Evolutionary conservation across 2,797 vertebrate species (phyloP).

Genomic region (Chanos chanos): DNA sequence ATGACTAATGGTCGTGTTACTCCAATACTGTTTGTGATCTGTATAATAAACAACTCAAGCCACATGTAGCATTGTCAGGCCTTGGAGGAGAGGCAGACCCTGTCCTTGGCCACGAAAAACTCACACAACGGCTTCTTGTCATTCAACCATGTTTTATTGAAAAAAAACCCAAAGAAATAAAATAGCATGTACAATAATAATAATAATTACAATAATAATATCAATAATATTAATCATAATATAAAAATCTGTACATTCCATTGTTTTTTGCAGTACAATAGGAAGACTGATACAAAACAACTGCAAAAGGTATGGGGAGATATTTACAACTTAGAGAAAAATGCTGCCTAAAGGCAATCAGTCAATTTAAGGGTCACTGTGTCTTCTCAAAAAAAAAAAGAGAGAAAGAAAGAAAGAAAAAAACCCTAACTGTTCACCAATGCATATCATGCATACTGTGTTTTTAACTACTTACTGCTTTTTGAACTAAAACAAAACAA

Average conservation of each 20-base stretch:
- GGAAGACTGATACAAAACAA: constrained; percentile 93
- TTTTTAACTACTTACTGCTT: constrained; percentile 18
- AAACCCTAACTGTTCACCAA: constrained; percentile 43
- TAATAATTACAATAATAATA: constrained; percentile 56
- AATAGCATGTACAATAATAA: constrained; percentile 88
- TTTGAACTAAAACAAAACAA: neutral
- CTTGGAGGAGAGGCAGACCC: no score
- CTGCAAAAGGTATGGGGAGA: constrained; percentile 70
- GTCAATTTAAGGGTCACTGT: constrained; percentile 62
- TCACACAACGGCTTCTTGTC: constrained; percentile 38
- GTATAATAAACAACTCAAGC: no score
- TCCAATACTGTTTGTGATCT: no score
- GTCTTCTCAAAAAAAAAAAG: constrained; percentile 53
- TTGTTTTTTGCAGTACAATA: constrained; percentile 94
- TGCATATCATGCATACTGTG: constrained; percentile 30
- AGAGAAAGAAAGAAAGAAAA: constrained; percentile 44
- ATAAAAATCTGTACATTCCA: constrained; percentile 99
- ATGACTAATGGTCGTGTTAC: no score
- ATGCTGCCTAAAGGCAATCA: constrained; percentile 64
- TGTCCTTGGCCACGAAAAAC: no score
- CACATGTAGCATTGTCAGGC: no score
- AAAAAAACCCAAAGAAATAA: constrained; percentile 97
- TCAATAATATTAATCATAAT: constrained; percentile 79
- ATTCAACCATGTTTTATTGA: constrained; percentile 87
- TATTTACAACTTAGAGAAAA: constrained; percentile 64